Evolutionary conservation across 2,888 invertebrate genomes (phyloP).

Genomic region (Dinocampus coccinellae): DNA sequence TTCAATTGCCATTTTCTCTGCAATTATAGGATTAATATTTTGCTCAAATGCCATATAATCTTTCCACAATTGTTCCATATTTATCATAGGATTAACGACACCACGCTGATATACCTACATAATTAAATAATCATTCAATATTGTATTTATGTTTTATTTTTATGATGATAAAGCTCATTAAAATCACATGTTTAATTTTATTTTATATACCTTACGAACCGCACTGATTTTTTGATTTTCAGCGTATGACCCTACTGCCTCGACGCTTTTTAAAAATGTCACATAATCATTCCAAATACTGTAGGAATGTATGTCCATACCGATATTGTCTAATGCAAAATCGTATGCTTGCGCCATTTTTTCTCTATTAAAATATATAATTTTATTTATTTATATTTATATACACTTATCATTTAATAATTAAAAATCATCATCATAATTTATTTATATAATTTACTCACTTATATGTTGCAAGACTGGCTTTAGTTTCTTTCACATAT

Average conservation of each 20-base stretch:
- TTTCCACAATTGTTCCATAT: conserved; percentile 96
- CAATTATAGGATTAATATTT: conserved; percentile 88
- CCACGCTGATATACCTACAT: conserved; percentile 92
- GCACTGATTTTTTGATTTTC: conserved; percentile 99
- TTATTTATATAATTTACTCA: conserved; percentile 70
- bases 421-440: not conserved
- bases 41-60: conserved; percentile 98
- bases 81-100: conserved; percentile 95
- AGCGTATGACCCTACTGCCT: conserved; percentile 98
- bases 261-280: conserved; percentile 93
- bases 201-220: conserved; percentile 89
- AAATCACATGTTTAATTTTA: no score
- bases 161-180: not conserved
- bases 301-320: conserved; percentile 97
- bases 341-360: conserved; percentile 99
- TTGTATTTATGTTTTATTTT: not conserved
- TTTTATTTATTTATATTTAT: not conserved
- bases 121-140: conserved; percentile 16
- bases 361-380: conserved; percentile 77
- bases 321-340: conserved; percentile 98
- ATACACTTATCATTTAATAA: conserved; percentile 3
- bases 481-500: conserved; percentile 98
- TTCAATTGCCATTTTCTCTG: conserved; percentile 98
- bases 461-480: conserved; percentile 93
- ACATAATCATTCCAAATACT: conserved; percentile 99